phyloP scores from a whole-genome alignment of 2,113 vertebrate genomes.

The Thamnaconus septentrionalis region DNA sequence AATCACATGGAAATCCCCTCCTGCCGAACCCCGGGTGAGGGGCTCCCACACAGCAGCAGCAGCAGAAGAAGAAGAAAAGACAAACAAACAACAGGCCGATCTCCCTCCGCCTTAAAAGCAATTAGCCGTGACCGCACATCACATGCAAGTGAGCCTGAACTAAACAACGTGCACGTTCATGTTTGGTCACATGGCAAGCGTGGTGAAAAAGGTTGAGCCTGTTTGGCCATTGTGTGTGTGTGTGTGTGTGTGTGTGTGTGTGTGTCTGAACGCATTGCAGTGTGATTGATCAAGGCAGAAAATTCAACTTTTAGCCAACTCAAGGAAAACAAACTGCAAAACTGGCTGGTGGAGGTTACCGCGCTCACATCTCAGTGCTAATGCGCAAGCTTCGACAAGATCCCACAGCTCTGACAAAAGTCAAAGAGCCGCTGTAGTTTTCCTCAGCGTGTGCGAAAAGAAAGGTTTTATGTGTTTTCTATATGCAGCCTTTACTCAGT shows the following conservation, averaged over 20 bases:
- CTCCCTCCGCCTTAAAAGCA: constrained; percentile 1
- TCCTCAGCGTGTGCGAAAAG: constrained; percentile 20
- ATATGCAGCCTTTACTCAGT: neutral
- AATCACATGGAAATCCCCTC: constrained; percentile 43
- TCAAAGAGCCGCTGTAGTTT: constrained; percentile 18
- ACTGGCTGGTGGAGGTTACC: constrained; percentile 21
- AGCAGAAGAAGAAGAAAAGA: neutral
- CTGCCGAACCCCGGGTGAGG: constrained; percentile 2
- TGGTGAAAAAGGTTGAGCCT: neutral
- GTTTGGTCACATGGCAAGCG: constrained; percentile 1
- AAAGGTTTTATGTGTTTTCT: neutral
- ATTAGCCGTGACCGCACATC: constrained; percentile 32
- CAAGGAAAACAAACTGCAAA: constrained; percentile 9
- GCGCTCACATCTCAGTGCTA: constrained; percentile 6
- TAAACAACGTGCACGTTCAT: constrained; percentile 15
- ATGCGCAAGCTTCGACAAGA: constrained; percentile 61
- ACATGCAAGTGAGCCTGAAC: constrained; percentile 10
- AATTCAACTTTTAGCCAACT: neutral
- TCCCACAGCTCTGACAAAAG: constrained; percentile 38
- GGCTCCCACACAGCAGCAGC: constrained; percentile 27
- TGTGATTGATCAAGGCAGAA: neutral
- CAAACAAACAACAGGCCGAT: constrained; percentile 7
- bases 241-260: too few relatives aligned
- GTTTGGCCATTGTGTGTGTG: constrained; percentile 13
- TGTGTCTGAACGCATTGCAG: too few relatives aligned